Percentiles rank a stretch among this genome's conserved stretches.
Evolutionary conservation across 2,113 vertebrate genomes (phyloP).

Genomic region (Illadopsis cleaveri): DNA sequence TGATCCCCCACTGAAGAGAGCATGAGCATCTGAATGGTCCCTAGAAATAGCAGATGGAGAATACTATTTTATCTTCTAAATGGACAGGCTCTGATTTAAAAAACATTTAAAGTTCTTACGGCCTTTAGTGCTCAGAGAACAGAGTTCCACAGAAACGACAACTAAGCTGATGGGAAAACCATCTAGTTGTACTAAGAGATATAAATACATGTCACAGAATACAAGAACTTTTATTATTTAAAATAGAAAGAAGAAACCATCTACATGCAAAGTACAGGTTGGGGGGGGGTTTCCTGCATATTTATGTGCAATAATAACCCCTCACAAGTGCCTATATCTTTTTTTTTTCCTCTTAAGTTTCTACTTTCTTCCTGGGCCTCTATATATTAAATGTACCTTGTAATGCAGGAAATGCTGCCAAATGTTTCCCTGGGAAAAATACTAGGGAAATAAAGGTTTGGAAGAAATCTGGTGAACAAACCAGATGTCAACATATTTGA

Average conservation of each 20-base stretch:
- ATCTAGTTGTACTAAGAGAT: not conserved
- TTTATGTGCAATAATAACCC: not conserved
- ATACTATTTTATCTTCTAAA: not conserved
- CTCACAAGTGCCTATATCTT: not conserved
- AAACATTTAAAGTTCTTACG: not conserved
- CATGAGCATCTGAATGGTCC: not conserved
- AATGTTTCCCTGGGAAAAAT: not conserved
- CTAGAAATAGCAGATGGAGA: not conserved
- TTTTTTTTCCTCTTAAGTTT: not conserved
- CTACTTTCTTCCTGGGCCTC: not conserved
- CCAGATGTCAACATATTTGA: not conserved
- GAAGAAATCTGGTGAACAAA: not conserved
- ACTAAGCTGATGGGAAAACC: not conserved
- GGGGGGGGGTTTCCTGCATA: fast-evolving
- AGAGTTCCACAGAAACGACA: not conserved
- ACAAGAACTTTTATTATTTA: not conserved
- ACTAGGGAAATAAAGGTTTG: not conserved
- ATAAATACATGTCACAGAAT: not conserved
- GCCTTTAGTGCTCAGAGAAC: not conserved
- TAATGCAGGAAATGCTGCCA: not conserved
- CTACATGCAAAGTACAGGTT: not conserved
- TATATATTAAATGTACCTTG: not conserved
- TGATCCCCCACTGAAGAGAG: not conserved
- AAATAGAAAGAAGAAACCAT: not conserved
- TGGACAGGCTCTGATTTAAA: not conserved